Evolutionary conservation across 1,140 invertebrate genomes (phyloP).

Genomic region (Xylocopa sonorina): DNA sequence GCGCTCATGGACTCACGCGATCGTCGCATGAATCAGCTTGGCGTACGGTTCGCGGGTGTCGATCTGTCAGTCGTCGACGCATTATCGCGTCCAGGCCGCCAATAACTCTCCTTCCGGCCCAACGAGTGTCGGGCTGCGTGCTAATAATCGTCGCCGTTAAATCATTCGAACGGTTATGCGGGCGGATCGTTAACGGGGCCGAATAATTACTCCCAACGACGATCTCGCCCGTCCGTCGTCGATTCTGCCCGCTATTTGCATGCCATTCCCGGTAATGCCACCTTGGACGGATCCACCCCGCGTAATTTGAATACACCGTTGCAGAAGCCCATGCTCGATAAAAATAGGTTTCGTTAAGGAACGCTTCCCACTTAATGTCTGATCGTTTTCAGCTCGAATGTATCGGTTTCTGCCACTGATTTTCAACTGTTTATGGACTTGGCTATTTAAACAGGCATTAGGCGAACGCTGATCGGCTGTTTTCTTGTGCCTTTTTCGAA

Average conservation of each 20-base stretch:
- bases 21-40: background rate
- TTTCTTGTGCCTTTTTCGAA: background rate
- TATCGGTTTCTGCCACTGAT: background rate
- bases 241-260: slow-evolving; percentile 28
- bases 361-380: background rate
- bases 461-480: background rate
- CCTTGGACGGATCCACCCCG: background rate
- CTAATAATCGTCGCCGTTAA: slow-evolving; percentile 52
- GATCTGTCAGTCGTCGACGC: slow-evolving; percentile 55
- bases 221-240: slow-evolving; percentile 20
- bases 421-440: background rate
- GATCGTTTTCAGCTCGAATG: background rate
- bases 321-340: slow-evolving; percentile 22
- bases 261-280: slow-evolving; percentile 37
- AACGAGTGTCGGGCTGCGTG: slow-evolving; percentile 11
- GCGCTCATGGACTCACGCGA: background rate
- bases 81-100: slow-evolving; percentile 50
- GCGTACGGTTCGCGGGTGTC: background rate
- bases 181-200: slow-evolving; percentile 48
- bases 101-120: slow-evolving; percentile 57
- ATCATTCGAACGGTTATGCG: slow-evolving; percentile 36
- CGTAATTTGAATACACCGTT: slow-evolving; percentile 48
- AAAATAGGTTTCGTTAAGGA: slow-evolving; percentile 35
- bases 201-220: slow-evolving; percentile 32
- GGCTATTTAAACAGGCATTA: background rate